Evolutionary conservation across 2,888 invertebrate genomes (phyloP), one percentile per base, ranked within the genome.

Genomic region (Latheticus oryzae): DNA sequence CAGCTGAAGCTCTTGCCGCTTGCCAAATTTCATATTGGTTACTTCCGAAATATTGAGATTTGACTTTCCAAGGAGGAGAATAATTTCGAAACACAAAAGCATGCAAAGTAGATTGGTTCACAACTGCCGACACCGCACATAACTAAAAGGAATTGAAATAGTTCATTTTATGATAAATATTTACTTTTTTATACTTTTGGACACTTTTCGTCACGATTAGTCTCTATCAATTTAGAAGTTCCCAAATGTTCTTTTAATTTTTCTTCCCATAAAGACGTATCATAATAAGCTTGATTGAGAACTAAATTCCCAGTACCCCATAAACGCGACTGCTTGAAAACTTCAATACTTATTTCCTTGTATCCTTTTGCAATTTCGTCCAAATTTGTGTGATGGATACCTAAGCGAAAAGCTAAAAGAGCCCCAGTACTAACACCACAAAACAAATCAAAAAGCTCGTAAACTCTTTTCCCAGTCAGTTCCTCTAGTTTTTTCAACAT

Each of bases 61-160:
- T 85, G 12, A 86, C 83, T 50, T 86, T 82, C 74, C 84, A 86
- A 5, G 90, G 88, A 63, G 87, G 82, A 58, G 87, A 85, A 80
- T 95, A 96, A 75, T 93, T 93, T 65, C 95, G 86, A 80, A 95
- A 95, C 63, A 95, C 82, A 78, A 86, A 93, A 3, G 93, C 88
- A 66, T 87, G 83, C 23, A 91, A 83, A 2, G 85, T 82, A 5
- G 85, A 82, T 42, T 88, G 87, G 79, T 89, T 91, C 58, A 92
- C 90, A 47, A 92, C 84, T 57, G 91, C 88, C 42, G 93, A 92
- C 56, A 93, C 85, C 12, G 88, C 85, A 72, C 89, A 87, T 73
- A 93, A 81, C 88, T 90, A 75, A 28, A 71, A 71, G 47, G 59
- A 66, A 48, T 56, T 48, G n/a, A 12, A 28, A 7, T 28, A 28